phyloP scores from a whole-genome alignment of 2,113 vertebrate species.

The Ptyas mucosa region DNA sequence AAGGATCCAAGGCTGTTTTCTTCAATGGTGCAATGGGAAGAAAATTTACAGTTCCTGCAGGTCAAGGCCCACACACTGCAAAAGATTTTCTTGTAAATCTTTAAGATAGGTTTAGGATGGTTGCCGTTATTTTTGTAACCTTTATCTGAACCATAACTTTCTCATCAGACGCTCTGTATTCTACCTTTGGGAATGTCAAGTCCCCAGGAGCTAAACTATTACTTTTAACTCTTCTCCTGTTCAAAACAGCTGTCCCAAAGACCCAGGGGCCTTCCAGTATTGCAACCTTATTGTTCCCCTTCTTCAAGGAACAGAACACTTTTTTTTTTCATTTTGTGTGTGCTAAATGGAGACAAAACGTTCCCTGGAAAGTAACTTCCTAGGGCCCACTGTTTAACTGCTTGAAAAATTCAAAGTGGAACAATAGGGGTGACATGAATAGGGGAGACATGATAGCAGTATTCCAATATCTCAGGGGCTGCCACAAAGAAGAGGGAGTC shows the following conservation, averaged over 20 bases:
- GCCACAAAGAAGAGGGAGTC: too few species aligned
- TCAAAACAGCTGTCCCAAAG: slow-evolving; percentile 52
- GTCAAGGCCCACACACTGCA: slow-evolving; percentile 67
- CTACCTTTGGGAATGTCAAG: slow-evolving; percentile 62
- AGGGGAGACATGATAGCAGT: too few species aligned
- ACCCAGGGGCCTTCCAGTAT: slow-evolving; percentile 27
- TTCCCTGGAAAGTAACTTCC: slow-evolving; percentile 43
- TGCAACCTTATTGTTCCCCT: slow-evolving; percentile 30
- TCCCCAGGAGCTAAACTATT: slow-evolving; percentile 57
- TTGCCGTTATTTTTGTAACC: slow-evolving; percentile 77
- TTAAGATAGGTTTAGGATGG: slow-evolving; percentile 70
- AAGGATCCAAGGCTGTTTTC: slow-evolving; percentile 55
- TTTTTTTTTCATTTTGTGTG: slow-evolving; percentile 38
- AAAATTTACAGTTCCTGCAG: slow-evolving; percentile 69
- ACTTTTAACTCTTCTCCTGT: slow-evolving; percentile 53
- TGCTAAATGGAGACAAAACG: slow-evolving; percentile 39
- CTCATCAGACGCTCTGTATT: slow-evolving; percentile 72
- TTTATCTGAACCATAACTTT: slow-evolving; percentile 78
- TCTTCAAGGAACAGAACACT: slow-evolving; percentile 51
- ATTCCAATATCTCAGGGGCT: too few species aligned
- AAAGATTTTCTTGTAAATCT: slow-evolving; percentile 73
- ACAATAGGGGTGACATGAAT: background rate
- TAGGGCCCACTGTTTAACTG: background rate
- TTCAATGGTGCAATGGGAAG: slow-evolving; percentile 52
- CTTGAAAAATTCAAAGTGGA: slow-evolving; percentile 39